Evolutionary conservation across 2,797 vertebrate genomes (phyloP).

Genomic region (Gymnothorax javanicus): DNA sequence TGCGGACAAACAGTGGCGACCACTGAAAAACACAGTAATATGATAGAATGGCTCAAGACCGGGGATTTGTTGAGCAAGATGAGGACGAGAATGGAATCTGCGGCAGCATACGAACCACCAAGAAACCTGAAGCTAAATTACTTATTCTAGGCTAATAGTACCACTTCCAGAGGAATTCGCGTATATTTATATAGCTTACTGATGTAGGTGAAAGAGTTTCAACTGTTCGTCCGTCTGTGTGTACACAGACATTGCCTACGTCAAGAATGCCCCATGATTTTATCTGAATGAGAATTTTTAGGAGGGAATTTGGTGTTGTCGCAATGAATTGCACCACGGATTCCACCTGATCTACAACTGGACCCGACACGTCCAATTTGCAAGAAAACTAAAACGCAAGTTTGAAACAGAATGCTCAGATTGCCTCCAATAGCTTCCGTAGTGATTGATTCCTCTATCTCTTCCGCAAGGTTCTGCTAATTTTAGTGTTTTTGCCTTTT

Average conservation of each 20-base stretch:
- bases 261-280: slow-evolving; percentile 33
- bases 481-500: slow-evolving; percentile 23
- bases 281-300: slow-evolving; percentile 52
- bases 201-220: slow-evolving; percentile 20
- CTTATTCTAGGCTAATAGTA: slow-evolving; percentile 62
- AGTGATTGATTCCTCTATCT: slow-evolving; percentile 49
- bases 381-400: slow-evolving; percentile 66
- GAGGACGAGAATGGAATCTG: slow-evolving; percentile 54
- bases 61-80: slow-evolving; percentile 35
- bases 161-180: slow-evolving; percentile 20
- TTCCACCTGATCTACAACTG: slow-evolving; percentile 57
- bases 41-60: slow-evolving; percentile 41
- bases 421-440: slow-evolving; percentile 56
- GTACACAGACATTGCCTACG: slow-evolving; percentile 23
- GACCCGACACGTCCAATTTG: slow-evolving; percentile 58
- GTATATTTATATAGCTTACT: slow-evolving; percentile 36
- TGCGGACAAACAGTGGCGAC: slow-evolving; percentile 43
- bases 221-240: slow-evolving; percentile 37
- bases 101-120: slow-evolving; percentile 46
- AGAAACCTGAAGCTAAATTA: slow-evolving; percentile 58
- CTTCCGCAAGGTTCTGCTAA: slow-evolving; percentile 11
- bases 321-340: slow-evolving; percentile 70
- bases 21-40: slow-evolving; percentile 45
- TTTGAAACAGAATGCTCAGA: slow-evolving; percentile 67
- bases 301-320: slow-evolving; percentile 63